Evolutionary conservation across 2,888 invertebrate species (phyloP).

Genomic region (Shargacucullia verbasci): DNA sequence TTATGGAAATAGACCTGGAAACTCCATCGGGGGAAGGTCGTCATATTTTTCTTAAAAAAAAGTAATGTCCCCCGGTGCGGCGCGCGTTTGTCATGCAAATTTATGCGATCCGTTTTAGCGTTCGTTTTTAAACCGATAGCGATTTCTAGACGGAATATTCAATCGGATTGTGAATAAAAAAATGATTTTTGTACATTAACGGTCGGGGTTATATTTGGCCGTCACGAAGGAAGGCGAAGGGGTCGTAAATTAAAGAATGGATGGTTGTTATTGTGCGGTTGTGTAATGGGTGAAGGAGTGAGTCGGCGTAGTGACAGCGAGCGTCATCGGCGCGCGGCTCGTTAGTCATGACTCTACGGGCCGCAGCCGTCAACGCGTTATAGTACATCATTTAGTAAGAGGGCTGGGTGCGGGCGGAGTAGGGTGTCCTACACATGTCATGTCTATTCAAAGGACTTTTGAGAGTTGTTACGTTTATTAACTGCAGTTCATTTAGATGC

Average conservation of each 20-base stretch:
- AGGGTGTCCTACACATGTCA: neutral
- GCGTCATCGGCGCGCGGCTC: conserved; percentile 39
- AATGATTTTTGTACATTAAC: conserved; percentile 72
- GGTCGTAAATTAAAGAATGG: conserved; percentile 67
- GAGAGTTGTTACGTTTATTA: conserved; percentile 2
- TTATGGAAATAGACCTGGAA: conserved; percentile 87
- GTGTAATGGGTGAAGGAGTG: conserved; percentile 34
- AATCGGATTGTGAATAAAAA: conserved; percentile 76
- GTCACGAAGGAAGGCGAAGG: conserved; percentile 69
- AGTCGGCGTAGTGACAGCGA: conserved; percentile 24
- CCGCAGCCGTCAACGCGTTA: conserved; percentile 63
- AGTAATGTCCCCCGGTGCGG: conserved; percentile 81
- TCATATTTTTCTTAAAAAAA: conserved; percentile 87
- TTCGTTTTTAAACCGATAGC: conserved; percentile 84
- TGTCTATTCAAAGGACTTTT: conserved; percentile 10
- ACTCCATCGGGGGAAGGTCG: conserved; percentile 84
- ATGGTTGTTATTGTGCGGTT: conserved; percentile 23
- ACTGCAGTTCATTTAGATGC: neutral
- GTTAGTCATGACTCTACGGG: conserved; percentile 68
- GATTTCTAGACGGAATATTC: conserved; percentile 84
- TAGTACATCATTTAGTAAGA: conserved; percentile 53
- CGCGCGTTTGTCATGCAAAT: conserved; percentile 86
- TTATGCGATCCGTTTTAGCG: conserved; percentile 85
- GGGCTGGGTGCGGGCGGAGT: conserved; percentile 36
- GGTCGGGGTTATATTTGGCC: conserved; percentile 69